Evolutionary conservation across 2,113 vertebrate species (phyloP), one percentile per base, ranked within the genome.

Genomic region (Meles meles): DNA sequence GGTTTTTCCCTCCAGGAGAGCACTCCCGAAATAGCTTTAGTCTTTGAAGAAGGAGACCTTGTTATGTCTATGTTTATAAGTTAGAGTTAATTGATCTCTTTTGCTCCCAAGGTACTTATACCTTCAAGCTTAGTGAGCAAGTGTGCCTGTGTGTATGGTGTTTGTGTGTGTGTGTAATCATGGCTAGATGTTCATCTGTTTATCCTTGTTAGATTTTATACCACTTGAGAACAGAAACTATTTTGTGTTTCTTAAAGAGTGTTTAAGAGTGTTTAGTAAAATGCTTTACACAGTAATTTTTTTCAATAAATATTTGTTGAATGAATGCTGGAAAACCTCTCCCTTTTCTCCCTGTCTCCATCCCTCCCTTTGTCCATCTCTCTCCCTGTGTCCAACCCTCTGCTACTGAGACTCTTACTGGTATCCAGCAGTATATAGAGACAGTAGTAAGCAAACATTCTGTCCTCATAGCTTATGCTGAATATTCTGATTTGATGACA

Each of bases 391-490:
- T 55, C 27, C 15, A 29, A 10, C 5, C 37, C 13, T 42, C 57
- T 25, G 20, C 12, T 57, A 0, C 3, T 7, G 52, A 1, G 6
- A 49, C 4, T 4, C 23, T 85, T 80, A 0, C 27, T 52, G 6
- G n/a, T 65, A 0, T 49, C 12, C 44, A 10, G 27, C 7, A 37
- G 1, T 18, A 55, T 21, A 29, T 31, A 21, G 34, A 34, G 52
- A 7, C 25, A 2, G 0, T 27, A 5, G 57, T 7, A 74, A 67
- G 10, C 2, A 13, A 1, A 10, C 52, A 0, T 4, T 23, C 57
- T 71, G n/a, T n/a, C 21, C 31, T 74, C 31, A 0, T 3, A 63
- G 47, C 57, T 93, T 81, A 23, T 4, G 61, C 6, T 1, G 12
- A 37, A 14, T 29, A 4, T 27, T 17, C 77, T 91, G 88, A 61